Base-by-base conservation (phyloP, 2,797 vertebrate genomes). In the Brachymystax lenok region DNA sequence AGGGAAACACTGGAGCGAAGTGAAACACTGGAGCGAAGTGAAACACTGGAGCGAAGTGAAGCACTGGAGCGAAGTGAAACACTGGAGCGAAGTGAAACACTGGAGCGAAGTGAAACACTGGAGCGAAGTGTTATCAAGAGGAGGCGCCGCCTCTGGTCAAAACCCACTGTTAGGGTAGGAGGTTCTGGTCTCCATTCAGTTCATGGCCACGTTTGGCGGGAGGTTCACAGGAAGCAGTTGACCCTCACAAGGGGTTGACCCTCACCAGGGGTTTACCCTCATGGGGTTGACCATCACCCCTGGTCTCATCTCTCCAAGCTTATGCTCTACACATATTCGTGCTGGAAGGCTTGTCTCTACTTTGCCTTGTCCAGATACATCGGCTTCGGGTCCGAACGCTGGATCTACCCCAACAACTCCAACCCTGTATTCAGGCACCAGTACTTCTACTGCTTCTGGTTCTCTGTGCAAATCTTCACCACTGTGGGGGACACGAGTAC, bases 381-480 rank as follows among this genome's bases (percentile, higher is more conserved):
- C 0, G 97, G 96, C 64, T 96, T 96, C 0, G 96, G 97, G 1
- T 71, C 69, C 0, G 97, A 99, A 0, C 0, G 1, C 0, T 99
- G 97, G 97, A 97, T 98, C 1, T 98, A 97, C 87, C 98, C 98
- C 5, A 95, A 97, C 74, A 88, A 92, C 4, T 88, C 91, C 0
- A 0, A 69, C 1, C 90, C 94, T 0, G 87, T 83, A 21, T 97
- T 95, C 19, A 83, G 93, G 4, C 95, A 94, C 19, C 96, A 95
- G 81, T 99, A 99, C 87, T 94, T 99, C 50, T 95, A 97, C 87
- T 96, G 95, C 88, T 97, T 98, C 91, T 97, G 97, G 94, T 95
- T 98, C 88, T 97, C 97, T 52, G 94, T 97, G 0, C 93, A 95
- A 77, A 95, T 98, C 81, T 93, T 99, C 67, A 94, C 97, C 85